Base-by-base conservation (phyloP, 2,888 invertebrate genomes). In the Deilephila elpenor region DNA sequence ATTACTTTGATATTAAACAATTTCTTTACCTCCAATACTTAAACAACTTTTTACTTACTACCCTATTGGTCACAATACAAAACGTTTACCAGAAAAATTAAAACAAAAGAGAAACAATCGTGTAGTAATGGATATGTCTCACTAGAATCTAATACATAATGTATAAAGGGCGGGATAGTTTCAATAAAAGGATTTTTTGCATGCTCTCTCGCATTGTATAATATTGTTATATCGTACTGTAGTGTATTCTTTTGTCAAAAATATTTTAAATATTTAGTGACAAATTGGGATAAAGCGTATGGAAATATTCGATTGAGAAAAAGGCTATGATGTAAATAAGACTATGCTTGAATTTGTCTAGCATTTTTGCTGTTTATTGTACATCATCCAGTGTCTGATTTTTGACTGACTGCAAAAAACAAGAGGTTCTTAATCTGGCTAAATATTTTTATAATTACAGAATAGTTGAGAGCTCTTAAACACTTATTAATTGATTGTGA, bases 161-260 rank as follows among this genome's bases (percentile, higher is more conserved):
- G 93, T 90, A 93, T 93, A 91, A 88, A 89, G 88, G 86, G 85
- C 86, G 84, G 86, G 84, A 90, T 93, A 92, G 93, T 93, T 93
- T 92, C 93, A 93, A 93, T 94, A 93, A 93, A 93, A 93, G 89
- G 89, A 92, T 93, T 94, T 93, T 92, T 94, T 91, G 89, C 89
- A 89, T 90, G 85, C 88, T 83, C 83, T 83, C 83, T 79, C 82
- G 84, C 86, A 84, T 86, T 83, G 84, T 81, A 85, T 80, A 87
- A 89, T 90, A 91, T 89, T 91, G 90, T 91, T 87, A 91, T 89
- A 87, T 86, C 86, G 82, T 86, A 84, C 82, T 80, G 85, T 71
- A 67, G 59, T 73, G 59, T 89, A 88, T 89, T 88, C 87, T 86
- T 80, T 90, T 87, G 85, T 84, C 85, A 87, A 87, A 89, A 86